Percentiles rank a stretch among this genome's conserved stretches.
Evolutionary conservation across 2,888 invertebrate species (phyloP).

Genomic region (Arctia plantaginis): DNA sequence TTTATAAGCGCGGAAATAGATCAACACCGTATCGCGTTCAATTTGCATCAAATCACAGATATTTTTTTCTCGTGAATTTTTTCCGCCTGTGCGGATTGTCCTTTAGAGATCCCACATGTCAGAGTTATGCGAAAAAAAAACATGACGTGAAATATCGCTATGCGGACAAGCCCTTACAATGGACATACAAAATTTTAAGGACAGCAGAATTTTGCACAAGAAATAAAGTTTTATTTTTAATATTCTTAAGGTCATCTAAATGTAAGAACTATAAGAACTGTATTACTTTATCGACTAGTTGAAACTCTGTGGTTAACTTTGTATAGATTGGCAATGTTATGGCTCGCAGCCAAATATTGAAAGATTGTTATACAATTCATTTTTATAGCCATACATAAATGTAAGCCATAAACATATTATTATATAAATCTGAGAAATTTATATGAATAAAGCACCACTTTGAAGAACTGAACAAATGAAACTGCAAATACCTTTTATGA

Average conservation of each 20-base stretch:
- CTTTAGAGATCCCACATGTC: too few species aligned
- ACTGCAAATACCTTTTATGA: too few species aligned
- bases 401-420: background rate
- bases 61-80: too few species aligned
- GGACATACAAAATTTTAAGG: too few species aligned
- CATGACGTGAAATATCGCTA: too few species aligned
- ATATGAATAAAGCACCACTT: background rate
- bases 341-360: background rate
- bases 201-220: background rate
- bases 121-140: too few species aligned
- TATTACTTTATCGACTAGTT: background rate
- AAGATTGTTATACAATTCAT: background rate
- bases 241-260: background rate
- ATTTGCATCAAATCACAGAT: too few species aligned
- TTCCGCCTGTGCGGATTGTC: too few species aligned
- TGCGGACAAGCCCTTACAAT: too few species aligned
- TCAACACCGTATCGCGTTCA: too few species aligned
- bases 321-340: background rate
- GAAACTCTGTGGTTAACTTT: background rate
- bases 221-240: background rate
- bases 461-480: too few species aligned
- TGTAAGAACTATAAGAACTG: background rate
- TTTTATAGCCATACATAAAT: background rate
- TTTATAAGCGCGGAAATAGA: too few species aligned
- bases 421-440: background rate